Base-by-base conservation (phyloP, 2,113 vertebrate genomes). In the Triplophysa dalaica region DNA sequence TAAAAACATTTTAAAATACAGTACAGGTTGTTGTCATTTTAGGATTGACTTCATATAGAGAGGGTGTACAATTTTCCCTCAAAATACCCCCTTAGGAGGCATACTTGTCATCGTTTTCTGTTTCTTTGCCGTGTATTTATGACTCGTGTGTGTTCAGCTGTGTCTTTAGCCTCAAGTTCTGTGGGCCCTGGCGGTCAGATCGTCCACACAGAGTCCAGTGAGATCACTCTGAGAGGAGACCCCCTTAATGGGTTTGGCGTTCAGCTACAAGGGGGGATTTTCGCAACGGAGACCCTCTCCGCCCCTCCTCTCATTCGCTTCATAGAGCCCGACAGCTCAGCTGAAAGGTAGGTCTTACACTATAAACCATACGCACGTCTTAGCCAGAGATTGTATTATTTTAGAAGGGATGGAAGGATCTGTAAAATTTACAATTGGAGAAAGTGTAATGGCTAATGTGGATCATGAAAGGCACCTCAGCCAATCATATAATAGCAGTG, bases 181-280 rank as follows among this genome's bases (percentile, higher is more conserved):
- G 95, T 99, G 87, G 98, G 98, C 63, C 97, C 96, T 0, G 98
- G 97, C 0, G 98, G 98, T 75, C 98, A 99, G 91, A 96, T 99
- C 7, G 94, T 99, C 64, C 98, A 98, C 63, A 93, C 95, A 0
- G 98, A 99, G 91, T 97, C 91, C 3, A 95, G 95, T 1, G 97
- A 98, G 87, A 91, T 99, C 45, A 69, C 95, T 80, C 92, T 99
- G 38, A 93, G 91, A n/a, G 97, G 97, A 17, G 96, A 98, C 56
- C 97, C 96, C 0, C 93, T 99, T 85, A 96, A 95, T 5, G 96
- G 98, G 83, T 98, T 99, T 0, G 98, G 98, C 60, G 94, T 99
- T 16, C 98, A 98, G 91, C 95, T 99, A 33, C 98, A 99, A 85
- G 98, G 98, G 60, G 97, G 98, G 52, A 96, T 99, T 89, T 99